Evolutionary conservation across 2,113 vertebrate genomes (phyloP).

Genomic region (Ia io): DNA sequence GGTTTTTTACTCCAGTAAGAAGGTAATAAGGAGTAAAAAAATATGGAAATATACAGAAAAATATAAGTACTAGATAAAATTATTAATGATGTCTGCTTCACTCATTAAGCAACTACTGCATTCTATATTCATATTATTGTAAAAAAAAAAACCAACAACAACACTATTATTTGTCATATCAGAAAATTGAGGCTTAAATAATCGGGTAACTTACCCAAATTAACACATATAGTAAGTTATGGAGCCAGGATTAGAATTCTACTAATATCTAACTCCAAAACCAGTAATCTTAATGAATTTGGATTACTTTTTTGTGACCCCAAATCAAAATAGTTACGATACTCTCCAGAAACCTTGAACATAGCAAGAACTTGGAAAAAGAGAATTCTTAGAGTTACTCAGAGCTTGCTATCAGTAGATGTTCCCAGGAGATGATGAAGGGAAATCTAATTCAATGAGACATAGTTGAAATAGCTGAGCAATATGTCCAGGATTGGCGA

Average conservation of each 20-base stretch:
- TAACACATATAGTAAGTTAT: background rate
- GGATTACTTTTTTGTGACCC: background rate
- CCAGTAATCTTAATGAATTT: background rate
- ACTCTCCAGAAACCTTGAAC: background rate
- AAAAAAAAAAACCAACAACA: background rate
- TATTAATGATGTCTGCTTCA: background rate
- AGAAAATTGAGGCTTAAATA: background rate
- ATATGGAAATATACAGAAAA: background rate
- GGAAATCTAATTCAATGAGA: background rate
- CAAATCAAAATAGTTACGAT: conserved; percentile 31
- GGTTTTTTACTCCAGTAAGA: background rate
- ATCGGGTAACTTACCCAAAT: background rate
- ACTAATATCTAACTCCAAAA: background rate
- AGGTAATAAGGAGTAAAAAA: background rate
- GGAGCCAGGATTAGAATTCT: background rate
- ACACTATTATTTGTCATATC: background rate
- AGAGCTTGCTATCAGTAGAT: background rate
- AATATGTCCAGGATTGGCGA: background rate
- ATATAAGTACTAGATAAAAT: background rate
- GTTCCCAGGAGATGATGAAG: background rate
- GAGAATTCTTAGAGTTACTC: background rate
- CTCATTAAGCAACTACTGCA: background rate
- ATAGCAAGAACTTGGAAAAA: background rate
- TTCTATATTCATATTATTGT: background rate
- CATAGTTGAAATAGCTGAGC: background rate